These are phyloP conservation scores for Hemichromis elongatus DNA, from an alignment of 2,113 vertebrate species.

Conservation along the genomic window DNA sequence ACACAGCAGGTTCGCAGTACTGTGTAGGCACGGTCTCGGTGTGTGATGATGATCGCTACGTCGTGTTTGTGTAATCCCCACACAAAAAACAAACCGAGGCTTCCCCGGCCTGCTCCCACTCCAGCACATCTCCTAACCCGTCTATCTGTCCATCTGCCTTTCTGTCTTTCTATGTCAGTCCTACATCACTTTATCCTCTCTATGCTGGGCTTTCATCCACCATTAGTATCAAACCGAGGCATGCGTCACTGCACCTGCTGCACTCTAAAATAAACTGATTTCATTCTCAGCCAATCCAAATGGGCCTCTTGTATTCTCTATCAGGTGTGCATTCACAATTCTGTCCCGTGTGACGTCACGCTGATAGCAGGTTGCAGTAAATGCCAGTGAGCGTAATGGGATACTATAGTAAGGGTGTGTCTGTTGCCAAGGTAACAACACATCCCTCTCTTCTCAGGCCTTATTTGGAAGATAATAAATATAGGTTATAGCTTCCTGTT, in stretches of 20 bases:
- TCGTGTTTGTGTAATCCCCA: slow-evolving; percentile 28
- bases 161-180: not conserved
- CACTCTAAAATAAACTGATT: not conserved
- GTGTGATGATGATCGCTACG: not conserved
- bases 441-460: not conserved
- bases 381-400: not conserved
- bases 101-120: slow-evolving; percentile 23
- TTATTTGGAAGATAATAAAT: not conserved
- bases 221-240: not conserved
- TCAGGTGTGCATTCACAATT: not conserved
- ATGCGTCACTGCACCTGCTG: slow-evolving; percentile 11
- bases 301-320: not conserved
- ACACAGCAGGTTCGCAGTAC: slow-evolving; percentile 32
- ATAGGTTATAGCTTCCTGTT: not conserved
- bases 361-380: not conserved
- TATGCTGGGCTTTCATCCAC: not conserved
- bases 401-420: slow-evolving; percentile 16
- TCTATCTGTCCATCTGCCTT: not conserved
- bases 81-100: slow-evolving; percentile 27
- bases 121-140: slow-evolving; percentile 10
- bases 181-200: not conserved
- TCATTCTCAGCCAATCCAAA: not conserved
- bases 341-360: not conserved
- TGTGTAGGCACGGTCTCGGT: slow-evolving; percentile 46
- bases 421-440: slow-evolving; percentile 25